Base-by-base conservation (phyloP, 2,888 invertebrate species). In the Sminthurinus aureus region DNA sequence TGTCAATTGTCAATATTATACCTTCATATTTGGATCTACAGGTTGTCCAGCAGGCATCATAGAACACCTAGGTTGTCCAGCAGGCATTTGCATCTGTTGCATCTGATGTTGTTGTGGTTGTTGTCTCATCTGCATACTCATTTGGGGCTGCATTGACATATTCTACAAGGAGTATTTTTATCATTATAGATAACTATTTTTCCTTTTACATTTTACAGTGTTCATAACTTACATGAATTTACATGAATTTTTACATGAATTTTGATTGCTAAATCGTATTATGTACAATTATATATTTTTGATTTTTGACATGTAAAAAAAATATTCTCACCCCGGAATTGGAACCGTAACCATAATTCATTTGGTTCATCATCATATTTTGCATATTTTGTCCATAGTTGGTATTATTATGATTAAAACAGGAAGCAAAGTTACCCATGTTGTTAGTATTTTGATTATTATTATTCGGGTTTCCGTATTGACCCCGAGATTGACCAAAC, bases 11-110 rank as follows among this genome's bases (percentile, higher is more conserved):
- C 38, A 38, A 38, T 38, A 38, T 38, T 38, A 38, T 38, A 38
- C 38, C 38, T 38, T 38, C 38, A 38, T 38, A 22, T 81, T 81
- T 6, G 73, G 73, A 22, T 71, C 73, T 9, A 69, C 51, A 11
- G 71, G n/a, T 64, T 81, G 81, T 11, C 81, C 81, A 1, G 58
- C 52, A 11, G 81, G 74, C 18, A 81, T n/a, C 12, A 81, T 20
- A 22, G 18, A 24, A 13, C 51, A 26, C 0, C 24, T 15, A 0
- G 81, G 81, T 4, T 22, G 20, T 52, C 52, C 76, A 22, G 11
- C 51, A 8, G 69, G 73, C 69, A 79, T 79, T 26, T 67, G 67
- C 67, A 67, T 64, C 51, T 79, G 79, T 13, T 66, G 79, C 9
- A n/a, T 51, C 64, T 58, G 52, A 11, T 13, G 38, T 24, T 79